Base-by-base conservation (phyloP, 2,113 vertebrate species). In the Perca flavescens region DNA sequence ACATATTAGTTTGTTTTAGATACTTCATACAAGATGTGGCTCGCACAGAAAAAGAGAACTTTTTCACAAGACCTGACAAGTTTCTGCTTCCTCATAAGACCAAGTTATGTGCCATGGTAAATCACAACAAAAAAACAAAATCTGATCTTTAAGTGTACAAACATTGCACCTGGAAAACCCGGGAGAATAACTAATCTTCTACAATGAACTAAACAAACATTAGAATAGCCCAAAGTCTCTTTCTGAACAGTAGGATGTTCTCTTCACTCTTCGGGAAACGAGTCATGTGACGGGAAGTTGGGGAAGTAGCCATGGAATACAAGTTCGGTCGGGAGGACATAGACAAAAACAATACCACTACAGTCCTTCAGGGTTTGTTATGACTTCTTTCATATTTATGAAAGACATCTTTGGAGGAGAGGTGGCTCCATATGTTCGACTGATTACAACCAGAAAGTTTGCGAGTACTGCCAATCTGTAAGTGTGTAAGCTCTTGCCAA, bases 221-320 rank as follows among this genome's bases (percentile, higher is more conserved):
- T 52, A 54, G 19, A 72, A 34, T 60, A 60, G 14, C 28, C 8
- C 16, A 74, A 57, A 56, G 22, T 25, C 19, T 66, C 47, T 46
- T 58, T 40, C 40, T 80, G 54, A 72, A 73, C 60, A 63, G 21
- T 4, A 58, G 64, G 74, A 85, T 85, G 74, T 88, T 84, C 40
- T 78, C 52, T 76, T 83, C 79, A 71, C 69, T 57, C 76, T 57
- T 19, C 2, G 86, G 78, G 85, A 90, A 91, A 84, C 68, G 34
- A 61, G 62, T 83, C 92, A 94, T 34, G 15, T 91, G 92, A 91
- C 89, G 91, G 94, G 94, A 94, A 92, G 83, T 60, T 8, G 58
- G 86, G 93, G 93, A 94, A 94, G 85, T 84, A 10, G 82, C 79
- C 67, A 78, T 67, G 67, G 80, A 86, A 88, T 75, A 89, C 85